Percentiles rank a stretch among this genome's conserved stretches.
These are phyloP conservation scores for Daboia siamensis DNA, from an alignment of 2,113 vertebrate species.

Conservation along the genomic window DNA sequence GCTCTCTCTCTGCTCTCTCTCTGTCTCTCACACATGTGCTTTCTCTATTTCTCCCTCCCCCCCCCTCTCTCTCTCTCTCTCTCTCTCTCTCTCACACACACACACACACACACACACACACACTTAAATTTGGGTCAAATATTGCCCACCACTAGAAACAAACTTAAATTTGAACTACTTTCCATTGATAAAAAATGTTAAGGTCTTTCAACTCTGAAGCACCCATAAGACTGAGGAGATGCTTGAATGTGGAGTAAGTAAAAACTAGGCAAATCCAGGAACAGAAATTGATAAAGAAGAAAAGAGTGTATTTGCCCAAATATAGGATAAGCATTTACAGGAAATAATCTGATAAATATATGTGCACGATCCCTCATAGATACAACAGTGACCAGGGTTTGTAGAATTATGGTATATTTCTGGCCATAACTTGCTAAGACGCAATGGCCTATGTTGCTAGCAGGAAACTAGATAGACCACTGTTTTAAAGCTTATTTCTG, in stretches of 20 bases:
- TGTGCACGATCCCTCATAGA: background rate
- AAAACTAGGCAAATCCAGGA: background rate
- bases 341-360: background rate
- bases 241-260: background rate
- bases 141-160: background rate
- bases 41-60: too few relatives aligned
- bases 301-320: background rate
- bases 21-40: too few relatives aligned
- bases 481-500: background rate
- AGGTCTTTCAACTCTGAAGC: background rate
- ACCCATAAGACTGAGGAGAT: background rate
- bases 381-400: background rate
- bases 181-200: background rate
- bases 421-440: background rate
- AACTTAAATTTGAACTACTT: background rate
- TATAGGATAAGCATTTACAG: background rate
- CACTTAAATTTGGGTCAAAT: too few relatives aligned
- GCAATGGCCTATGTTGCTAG: background rate
- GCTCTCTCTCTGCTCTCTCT: too few relatives aligned
- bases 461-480: background rate
- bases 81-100: background rate
- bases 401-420: background rate
- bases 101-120: background rate
- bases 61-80: background rate
- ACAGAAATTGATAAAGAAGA: background rate